These are phyloP conservation scores for Nipponacmea schrenckii DNA, from an alignment of 2,888 invertebrate genomes.

Conservation along the genomic window DNA sequence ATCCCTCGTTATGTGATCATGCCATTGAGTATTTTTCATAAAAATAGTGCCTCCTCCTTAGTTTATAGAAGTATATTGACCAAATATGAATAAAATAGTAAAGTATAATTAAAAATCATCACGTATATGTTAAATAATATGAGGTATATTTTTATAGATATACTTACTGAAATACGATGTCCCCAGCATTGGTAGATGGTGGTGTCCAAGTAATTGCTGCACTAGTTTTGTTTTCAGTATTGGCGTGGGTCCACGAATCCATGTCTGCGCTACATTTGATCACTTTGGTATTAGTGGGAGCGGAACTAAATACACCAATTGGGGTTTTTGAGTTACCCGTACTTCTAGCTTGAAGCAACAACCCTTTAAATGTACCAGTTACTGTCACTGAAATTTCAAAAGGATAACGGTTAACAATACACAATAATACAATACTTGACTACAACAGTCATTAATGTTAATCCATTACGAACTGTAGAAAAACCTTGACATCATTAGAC, in stretches of 20 bases:
- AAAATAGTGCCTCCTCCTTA: too few relatives aligned
- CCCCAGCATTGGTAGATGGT: not conserved
- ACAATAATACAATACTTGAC: too few relatives aligned
- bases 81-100: too few relatives aligned
- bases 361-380: not conserved
- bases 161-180: not conserved
- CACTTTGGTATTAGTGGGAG: not conserved
- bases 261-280: not conserved
- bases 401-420: too few relatives aligned
- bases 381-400: not conserved
- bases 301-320: not conserved
- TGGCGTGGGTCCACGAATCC: not conserved
- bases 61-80: too few relatives aligned
- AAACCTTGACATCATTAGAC: too few relatives aligned
- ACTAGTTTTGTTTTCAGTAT: not conserved
- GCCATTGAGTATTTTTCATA: too few relatives aligned
- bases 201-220: not conserved
- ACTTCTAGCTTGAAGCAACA: not conserved
- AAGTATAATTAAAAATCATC: too few relatives aligned
- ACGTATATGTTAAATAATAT: not conserved
- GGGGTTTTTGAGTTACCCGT: not conserved
- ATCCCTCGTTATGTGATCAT: too few relatives aligned
- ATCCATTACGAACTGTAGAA: too few relatives aligned
- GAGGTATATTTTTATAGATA: not conserved
- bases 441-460: too few relatives aligned